Conservation (phyloP, 2,797 vertebrate genomes). For the Rhinichthys osculus region DNA sequence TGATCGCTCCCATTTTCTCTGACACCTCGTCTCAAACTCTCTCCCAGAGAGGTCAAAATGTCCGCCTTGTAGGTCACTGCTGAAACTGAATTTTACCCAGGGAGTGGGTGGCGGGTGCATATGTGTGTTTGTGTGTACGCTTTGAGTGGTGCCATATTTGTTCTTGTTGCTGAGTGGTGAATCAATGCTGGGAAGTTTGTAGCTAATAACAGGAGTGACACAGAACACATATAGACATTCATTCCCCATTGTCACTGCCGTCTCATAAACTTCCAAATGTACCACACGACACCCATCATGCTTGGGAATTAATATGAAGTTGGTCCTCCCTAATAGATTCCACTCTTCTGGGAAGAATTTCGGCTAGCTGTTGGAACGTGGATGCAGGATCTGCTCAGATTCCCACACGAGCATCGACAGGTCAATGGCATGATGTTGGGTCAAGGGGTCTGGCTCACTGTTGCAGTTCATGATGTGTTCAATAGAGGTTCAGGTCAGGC, state of each 20-base stretch:
- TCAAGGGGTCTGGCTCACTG: neutral
- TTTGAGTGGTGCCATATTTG: constrained; percentile 31
- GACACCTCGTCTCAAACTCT: constrained; percentile 57
- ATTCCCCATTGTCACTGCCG: neutral
- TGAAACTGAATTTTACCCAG: constrained; percentile 40
- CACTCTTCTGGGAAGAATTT: neutral
- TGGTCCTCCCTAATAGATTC: neutral
- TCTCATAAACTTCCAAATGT: neutral
- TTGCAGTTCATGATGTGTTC: neutral
- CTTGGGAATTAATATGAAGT: neutral
- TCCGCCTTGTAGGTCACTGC: constrained; percentile 38
- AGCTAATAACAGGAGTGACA: constrained; percentile 43
- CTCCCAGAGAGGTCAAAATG: constrained; percentile 53
- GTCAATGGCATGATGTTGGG: neutral
- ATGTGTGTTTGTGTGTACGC: constrained; percentile 29
- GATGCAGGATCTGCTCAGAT: neutral
- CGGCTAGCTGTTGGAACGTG: neutral
- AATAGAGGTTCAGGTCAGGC: neutral
- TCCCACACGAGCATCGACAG: neutral
- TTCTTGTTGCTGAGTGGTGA: constrained; percentile 25
- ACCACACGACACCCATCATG: neutral
- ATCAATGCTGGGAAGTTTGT: constrained; percentile 34
- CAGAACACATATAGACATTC: constrained; percentile 52
- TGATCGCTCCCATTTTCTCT: constrained; percentile 60
- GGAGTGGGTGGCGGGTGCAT: constrained; percentile 31